Conservation (phyloP, 2,113 vertebrate genomes). For the Chaenogobius annularis region DNA sequence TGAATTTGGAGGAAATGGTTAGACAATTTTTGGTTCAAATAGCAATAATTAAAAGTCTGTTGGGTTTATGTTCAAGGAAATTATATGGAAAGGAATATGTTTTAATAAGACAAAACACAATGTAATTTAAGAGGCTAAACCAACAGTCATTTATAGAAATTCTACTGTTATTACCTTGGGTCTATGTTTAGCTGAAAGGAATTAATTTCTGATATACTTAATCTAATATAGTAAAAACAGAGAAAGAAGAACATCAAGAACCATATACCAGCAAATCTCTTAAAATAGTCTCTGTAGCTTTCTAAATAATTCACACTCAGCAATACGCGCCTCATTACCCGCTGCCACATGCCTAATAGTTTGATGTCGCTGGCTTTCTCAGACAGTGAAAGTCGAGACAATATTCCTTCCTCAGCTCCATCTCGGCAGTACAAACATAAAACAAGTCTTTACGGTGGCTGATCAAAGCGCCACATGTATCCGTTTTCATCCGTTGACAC, state of each 20-base stretch:
- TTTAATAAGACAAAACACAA: too few relatives aligned
- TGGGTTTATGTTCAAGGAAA: neutral
- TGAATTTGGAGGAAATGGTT: too few relatives aligned
- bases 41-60: too few relatives aligned
- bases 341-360: conserved; percentile 8
- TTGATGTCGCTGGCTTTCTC: conserved; percentile 17
- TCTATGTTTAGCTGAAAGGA: too few relatives aligned
- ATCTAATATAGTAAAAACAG: neutral
- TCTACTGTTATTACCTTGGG: too few relatives aligned
- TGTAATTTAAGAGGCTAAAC: too few relatives aligned
- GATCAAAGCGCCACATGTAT: conserved; percentile 41
- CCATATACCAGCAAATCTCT: neutral
- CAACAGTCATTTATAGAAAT: too few relatives aligned
- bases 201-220: neutral
- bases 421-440: conserved; percentile 20
- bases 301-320: neutral
- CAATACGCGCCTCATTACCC: neutral
- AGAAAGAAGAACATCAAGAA: neutral
- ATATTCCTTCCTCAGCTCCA: conserved; percentile 18
- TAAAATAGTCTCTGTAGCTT: neutral
- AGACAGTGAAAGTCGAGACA: conserved; percentile 23
- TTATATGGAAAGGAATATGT: too few relatives aligned
- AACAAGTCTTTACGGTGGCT: conserved; percentile 3
- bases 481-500: conserved; percentile 34
- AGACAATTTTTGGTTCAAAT: too few relatives aligned